Evolutionary conservation across 2,888 invertebrate species (phyloP).

Genomic region (Plagodis dolabraria): DNA sequence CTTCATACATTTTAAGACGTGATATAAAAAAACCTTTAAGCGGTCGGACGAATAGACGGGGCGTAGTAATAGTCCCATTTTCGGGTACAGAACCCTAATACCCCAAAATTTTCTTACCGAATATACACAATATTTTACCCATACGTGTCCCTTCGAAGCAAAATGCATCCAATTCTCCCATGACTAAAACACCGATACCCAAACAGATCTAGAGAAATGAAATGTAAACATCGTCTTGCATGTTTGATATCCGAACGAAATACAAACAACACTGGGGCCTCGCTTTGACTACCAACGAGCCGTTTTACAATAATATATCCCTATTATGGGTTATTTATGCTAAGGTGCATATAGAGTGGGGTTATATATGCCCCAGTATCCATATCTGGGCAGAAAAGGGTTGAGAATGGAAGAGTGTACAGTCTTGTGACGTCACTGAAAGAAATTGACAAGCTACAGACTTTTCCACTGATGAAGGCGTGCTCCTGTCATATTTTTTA

Average conservation of each 20-base stretch:
- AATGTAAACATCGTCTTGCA: slow-evolving; percentile 27
- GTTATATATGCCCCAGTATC: slow-evolving; percentile 1
- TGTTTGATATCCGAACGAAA: slow-evolving; percentile 32
- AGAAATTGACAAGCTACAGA: too few relatives aligned
- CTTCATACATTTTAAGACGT: too few relatives aligned
- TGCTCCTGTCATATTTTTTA: too few relatives aligned
- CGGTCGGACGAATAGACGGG: too few relatives aligned
- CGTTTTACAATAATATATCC: slow-evolving; percentile 32
- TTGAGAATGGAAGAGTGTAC: not conserved
- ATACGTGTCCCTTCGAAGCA: not conserved
- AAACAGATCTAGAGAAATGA: slow-evolving; percentile 26
- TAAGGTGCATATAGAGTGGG: slow-evolving; percentile 1
- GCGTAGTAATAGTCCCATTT: too few relatives aligned
- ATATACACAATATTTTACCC: too few relatives aligned
- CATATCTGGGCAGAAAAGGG: not conserved
- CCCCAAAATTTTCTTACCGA: too few relatives aligned
- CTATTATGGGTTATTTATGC: slow-evolving; percentile 24
- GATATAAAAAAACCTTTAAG: too few relatives aligned
- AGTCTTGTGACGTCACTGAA: too few relatives aligned
- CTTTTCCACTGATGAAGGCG: too few relatives aligned
- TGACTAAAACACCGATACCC: slow-evolving; percentile 20
- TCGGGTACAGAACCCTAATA: too few relatives aligned
- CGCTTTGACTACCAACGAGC: slow-evolving; percentile 35
- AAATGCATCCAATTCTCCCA: not conserved
- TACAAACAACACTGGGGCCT: slow-evolving; percentile 27